Percentiles rank a stretch among this genome's conserved stretches.
phyloP scores from a whole-genome alignment of 2,797 vertebrate genomes.

The Sciaenops ocellatus region DNA sequence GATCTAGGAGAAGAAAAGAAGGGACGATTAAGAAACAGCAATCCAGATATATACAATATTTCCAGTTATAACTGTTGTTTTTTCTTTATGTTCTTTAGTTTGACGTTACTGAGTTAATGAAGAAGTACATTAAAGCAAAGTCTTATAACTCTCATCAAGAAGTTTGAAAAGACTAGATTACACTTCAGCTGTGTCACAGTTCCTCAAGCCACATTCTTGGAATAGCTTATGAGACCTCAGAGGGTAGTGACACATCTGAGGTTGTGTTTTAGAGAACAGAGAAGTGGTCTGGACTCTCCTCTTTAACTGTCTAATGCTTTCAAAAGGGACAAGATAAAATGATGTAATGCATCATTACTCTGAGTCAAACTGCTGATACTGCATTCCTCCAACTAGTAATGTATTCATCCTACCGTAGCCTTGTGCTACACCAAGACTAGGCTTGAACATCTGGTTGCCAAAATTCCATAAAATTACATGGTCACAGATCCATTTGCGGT shows the following conservation, averaged over 20 bases:
- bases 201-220: background rate
- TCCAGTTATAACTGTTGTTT: background rate
- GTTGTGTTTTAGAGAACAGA: conserved; percentile 8
- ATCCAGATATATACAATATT: background rate
- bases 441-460: conserved; percentile 5
- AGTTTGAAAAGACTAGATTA: background rate
- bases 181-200: background rate
- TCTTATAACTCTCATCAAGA: background rate
- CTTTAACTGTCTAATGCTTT: conserved; percentile 20
- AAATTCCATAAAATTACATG: conserved; percentile 32
- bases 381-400: conserved; percentile 7
- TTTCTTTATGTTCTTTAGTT: background rate
- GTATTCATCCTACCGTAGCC: background rate
- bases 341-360: conserved; percentile 2
- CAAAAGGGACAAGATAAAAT: conserved; percentile 1
- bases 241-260: background rate
- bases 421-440: background rate
- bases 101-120: background rate
- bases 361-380: background rate
- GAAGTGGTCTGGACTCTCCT: background rate
- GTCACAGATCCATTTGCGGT: conserved; percentile 1
- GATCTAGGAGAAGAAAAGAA: conserved; percentile 83
- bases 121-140: background rate
- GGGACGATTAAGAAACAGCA: conserved; percentile 20
- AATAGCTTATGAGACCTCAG: background rate